Evolutionary conservation across 2,888 invertebrate genomes (phyloP), one percentile per base, ranked within the genome.

Genomic region (Platycnemis pennipes): DNA sequence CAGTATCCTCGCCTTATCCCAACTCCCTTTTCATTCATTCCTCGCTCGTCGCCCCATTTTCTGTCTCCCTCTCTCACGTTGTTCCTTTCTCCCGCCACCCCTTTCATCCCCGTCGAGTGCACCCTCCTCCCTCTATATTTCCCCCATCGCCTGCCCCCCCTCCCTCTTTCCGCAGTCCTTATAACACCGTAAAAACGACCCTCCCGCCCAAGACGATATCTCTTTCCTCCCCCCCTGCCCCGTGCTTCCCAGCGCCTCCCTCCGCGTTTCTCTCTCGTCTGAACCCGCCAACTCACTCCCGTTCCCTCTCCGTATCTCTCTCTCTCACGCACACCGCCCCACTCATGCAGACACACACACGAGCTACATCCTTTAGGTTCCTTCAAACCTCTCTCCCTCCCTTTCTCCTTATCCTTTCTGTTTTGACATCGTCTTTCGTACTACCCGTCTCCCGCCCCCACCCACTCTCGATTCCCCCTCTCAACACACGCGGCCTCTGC

Each of bases 121-220:
- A 77, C 31, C 77, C 22, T 26, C 77, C 77, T 77, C 89, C 31
- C 86, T 86, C 87, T 44, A n/a, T n/a, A 11, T 37, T 77, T 77
- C 77, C 77, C n/a, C 77, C 77, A 63, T 63, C 49, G 49, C 63
- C 63, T 63, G 22, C 37, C 11, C 77, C 26, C 86, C 86, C 16
- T 86, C 46, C 46, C 87, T n/a, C n/a, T 87, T 89, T 56, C 89
- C 45, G 37, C 89, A 53, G 63, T 63, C 91, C 91, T 91, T 69
- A 91, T 91, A 77, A 91, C 63, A 91, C 91, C 91, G 91, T 91
- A 91, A 91, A 91, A 91, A 91, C 91, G 91, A 91, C 91, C 91
- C 45, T 91, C 16, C 56, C 91, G 45, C 42, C 91, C 91, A 91
- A 91, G 91, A 91, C 63, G 91, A 91, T 91, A 91, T 91, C 91